A percentile compares a stretch with the other conserved stretches of the same genome.
Conservation (phyloP, 2,797 vertebrate species). For the Helicolenus hilgendorfi region DNA sequence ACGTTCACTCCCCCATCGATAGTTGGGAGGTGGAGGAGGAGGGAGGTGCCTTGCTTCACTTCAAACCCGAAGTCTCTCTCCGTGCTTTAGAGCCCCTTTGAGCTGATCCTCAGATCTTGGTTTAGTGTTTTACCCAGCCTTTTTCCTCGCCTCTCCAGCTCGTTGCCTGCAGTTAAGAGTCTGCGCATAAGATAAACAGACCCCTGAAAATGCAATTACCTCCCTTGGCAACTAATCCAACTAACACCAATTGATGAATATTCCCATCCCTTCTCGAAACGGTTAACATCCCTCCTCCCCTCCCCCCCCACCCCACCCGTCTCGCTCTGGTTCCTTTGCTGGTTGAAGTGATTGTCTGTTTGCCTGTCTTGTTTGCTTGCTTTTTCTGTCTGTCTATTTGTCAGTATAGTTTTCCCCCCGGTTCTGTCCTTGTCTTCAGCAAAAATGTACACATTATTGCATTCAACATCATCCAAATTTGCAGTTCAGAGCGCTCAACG, state of each 20-base stretch:
- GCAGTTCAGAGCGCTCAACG: constrained; percentile 28
- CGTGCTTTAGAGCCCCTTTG: constrained; percentile 43
- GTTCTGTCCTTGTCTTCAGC: constrained; percentile 88
- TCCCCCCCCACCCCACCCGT: constrained; percentile 67
- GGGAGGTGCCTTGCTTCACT: constrained; percentile 74
- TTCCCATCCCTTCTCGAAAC: constrained; percentile 52
- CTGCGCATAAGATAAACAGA: constrained; percentile 46
- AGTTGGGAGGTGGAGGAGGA: constrained; percentile 83
- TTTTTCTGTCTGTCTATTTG: constrained; percentile 88
- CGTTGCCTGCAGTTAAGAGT: constrained; percentile 71
- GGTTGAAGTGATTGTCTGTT: constrained; percentile 80
- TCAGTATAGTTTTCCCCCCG: constrained; percentile 75
- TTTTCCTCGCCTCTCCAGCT: constrained; percentile 46
- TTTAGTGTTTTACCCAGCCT: constrained; percentile 25
- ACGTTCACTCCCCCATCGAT: constrained; percentile 71
- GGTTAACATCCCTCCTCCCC: constrained; percentile 76
- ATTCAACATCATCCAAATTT: constrained; percentile 81
- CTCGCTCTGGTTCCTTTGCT: constrained; percentile 80
- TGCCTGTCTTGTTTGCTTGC: constrained; percentile 84
- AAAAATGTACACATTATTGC: constrained; percentile 79
- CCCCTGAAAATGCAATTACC: constrained; percentile 61
- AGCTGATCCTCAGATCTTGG: constrained; percentile 43
- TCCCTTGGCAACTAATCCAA: constrained; percentile 70
- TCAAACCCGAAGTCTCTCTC: constrained; percentile 58
- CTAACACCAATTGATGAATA: constrained; percentile 77